Percentiles rank a stretch among this genome's conserved stretches.
phyloP scores from a whole-genome alignment of 2,797 vertebrate genomes.

The Pyrrhura leucotis region DNA sequence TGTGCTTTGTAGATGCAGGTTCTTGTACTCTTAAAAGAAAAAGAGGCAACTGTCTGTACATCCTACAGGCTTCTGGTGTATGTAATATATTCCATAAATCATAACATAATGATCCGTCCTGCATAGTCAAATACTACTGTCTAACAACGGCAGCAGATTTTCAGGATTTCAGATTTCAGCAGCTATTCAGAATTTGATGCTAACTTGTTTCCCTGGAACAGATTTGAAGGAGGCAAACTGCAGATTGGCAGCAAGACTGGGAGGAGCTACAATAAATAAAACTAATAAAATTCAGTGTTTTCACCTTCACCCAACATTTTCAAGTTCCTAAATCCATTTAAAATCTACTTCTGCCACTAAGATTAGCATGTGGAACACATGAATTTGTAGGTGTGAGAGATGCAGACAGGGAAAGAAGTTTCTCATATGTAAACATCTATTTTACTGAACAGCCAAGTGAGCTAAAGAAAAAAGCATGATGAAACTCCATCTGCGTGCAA shows the following conservation, averaged over 20 bases:
- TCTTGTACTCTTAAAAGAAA: neutral
- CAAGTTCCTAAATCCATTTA: neutral
- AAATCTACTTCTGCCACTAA: neutral
- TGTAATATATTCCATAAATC: neutral
- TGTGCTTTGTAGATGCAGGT: neutral
- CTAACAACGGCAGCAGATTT: neutral
- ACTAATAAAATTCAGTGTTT: neutral
- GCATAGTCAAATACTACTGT: neutral
- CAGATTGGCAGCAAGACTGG: neutral
- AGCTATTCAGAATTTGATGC: neutral
- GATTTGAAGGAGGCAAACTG: neutral
- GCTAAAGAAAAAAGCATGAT: slow-evolving; percentile 5
- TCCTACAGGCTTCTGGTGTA: neutral
- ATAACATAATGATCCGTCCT: neutral
- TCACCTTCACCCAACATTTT: neutral
- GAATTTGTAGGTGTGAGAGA: neutral
- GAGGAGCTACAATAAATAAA: neutral
- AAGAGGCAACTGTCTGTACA: neutral
- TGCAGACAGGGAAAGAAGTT: neutral
- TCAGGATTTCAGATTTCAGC: neutral
- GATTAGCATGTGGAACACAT: neutral
- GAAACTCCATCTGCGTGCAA: slow-evolving; percentile 15
- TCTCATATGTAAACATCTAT: neutral
- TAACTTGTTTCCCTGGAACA: neutral
- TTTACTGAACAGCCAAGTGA: slow-evolving; percentile 15